phyloP scores from a whole-genome alignment of 1,140 invertebrate genomes.

The Berghia stephanieae region DNA sequence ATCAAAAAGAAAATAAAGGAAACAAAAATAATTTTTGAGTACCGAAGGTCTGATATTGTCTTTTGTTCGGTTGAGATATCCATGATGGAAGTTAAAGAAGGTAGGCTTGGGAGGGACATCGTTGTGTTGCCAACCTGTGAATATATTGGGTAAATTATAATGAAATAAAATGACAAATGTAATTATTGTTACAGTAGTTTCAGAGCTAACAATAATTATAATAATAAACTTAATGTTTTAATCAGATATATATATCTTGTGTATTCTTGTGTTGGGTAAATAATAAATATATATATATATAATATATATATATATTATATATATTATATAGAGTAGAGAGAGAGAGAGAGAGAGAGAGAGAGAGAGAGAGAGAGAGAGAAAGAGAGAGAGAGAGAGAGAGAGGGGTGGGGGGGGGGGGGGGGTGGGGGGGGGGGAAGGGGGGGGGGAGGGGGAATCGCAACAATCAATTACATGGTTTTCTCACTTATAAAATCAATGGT shows the following conservation, averaged over 20 bases:
- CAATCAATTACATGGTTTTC: too few species aligned
- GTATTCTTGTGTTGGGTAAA: not conserved
- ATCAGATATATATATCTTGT: too few species aligned
- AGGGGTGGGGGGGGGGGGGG: too few species aligned
- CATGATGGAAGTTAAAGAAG: constrained; percentile 44
- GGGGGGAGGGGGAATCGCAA: too few species aligned
- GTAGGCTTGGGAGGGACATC: constrained; percentile 28
- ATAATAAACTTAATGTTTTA: too few species aligned
- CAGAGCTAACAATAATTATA: not conserved
- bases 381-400: too few species aligned
- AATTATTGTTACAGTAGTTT: not conserved
- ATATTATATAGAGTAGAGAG: too few species aligned
- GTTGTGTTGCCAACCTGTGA: not conserved
- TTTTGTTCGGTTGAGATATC: constrained; percentile 53
- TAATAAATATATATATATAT: not conserved
- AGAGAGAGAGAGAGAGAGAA: too few species aligned
- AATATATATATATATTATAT: too few species aligned
- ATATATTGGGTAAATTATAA: not conserved
- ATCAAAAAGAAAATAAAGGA: not conserved
- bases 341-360: too few species aligned
- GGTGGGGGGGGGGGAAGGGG: too few species aligned
- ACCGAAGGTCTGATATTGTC: constrained; percentile 56
- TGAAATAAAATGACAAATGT: not conserved
- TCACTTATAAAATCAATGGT: too few species aligned
- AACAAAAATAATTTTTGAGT: not conserved